A percentile compares a stretch with the other conserved stretches of the same genome.
Evolutionary conservation across 2,113 vertebrate genomes (phyloP).

Genomic region (Hystrix brachyura): DNA sequence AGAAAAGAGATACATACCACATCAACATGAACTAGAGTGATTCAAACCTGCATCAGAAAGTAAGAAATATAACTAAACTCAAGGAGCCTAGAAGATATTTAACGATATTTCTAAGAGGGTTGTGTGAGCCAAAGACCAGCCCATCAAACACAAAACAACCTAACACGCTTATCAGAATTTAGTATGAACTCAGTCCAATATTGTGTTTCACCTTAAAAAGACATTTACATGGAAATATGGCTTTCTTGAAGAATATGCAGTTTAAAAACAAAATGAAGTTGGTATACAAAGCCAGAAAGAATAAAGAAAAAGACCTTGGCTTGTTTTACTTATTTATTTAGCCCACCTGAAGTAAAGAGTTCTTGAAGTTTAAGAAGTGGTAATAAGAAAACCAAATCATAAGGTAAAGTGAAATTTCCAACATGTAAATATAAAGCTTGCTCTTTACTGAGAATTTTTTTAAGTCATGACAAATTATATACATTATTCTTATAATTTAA

Average conservation of each 20-base stretch:
- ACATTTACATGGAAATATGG: not conserved
- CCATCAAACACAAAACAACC: not conserved
- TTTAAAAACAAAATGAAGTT: not conserved
- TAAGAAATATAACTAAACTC: not conserved
- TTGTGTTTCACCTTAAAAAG: not conserved
- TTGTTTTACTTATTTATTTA: not conserved
- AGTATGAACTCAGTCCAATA: not conserved
- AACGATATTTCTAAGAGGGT: not conserved
- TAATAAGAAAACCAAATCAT: not conserved
- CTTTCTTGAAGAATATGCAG: not conserved
- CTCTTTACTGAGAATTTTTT: not conserved
- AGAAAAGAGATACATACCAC: not conserved
- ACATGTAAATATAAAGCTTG: not conserved
- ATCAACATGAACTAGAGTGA: not conserved
- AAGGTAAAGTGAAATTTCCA: not conserved
- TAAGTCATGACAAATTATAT: not conserved
- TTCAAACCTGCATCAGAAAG: not conserved
- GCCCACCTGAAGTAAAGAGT: not conserved
- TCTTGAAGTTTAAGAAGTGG: conserved; percentile 3
- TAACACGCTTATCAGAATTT: not conserved
- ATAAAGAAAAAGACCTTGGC: not conserved
- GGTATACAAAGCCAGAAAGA: not conserved
- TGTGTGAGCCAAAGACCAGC: not conserved
- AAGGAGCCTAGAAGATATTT: not conserved
- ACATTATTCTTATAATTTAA: not conserved